phyloP scores from a whole-genome alignment of 2,888 invertebrate genomes.

The Heliconius ethilla region DNA sequence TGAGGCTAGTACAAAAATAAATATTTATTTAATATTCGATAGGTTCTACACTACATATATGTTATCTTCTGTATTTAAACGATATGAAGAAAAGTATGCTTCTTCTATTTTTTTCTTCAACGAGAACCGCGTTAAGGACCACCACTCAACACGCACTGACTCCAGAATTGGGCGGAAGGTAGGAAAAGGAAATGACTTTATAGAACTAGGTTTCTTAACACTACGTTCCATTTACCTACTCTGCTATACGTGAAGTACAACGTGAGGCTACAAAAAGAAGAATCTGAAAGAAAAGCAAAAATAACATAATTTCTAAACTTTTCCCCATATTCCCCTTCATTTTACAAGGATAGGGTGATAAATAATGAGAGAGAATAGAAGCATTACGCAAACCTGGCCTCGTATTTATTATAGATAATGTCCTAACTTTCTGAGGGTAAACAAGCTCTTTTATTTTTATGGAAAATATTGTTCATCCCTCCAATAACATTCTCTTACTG shows the following conservation, averaged over 20 bases:
- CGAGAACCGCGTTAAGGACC: too few species aligned
- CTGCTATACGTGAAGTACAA: too few species aligned
- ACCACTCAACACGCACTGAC: too few species aligned
- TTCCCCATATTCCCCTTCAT: neutral
- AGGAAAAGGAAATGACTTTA: neutral
- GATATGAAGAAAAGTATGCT: too few species aligned
- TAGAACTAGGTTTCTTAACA: neutral
- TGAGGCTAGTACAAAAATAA: neutral
- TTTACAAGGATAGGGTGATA: constrained; percentile 19
- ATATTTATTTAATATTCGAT: neutral
- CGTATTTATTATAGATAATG: constrained; percentile 41
- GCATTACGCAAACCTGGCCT: constrained; percentile 36
- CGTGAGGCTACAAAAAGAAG: too few species aligned
- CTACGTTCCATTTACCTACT: neutral
- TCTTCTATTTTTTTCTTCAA: too few species aligned
- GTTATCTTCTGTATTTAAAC: neutral
- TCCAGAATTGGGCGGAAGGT: neutral
- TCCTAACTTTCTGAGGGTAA: constrained; percentile 37
- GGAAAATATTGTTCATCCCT: constrained; percentile 34
- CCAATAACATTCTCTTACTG: constrained; percentile 14
- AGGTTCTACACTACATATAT: neutral
- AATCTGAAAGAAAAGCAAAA: neutral
- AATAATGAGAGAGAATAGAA: constrained; percentile 27
- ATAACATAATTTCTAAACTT: neutral
- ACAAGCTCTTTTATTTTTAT: constrained; percentile 40